Conservation (phyloP, 2,797 vertebrate genomes). For the Ispidina picta region DNA sequence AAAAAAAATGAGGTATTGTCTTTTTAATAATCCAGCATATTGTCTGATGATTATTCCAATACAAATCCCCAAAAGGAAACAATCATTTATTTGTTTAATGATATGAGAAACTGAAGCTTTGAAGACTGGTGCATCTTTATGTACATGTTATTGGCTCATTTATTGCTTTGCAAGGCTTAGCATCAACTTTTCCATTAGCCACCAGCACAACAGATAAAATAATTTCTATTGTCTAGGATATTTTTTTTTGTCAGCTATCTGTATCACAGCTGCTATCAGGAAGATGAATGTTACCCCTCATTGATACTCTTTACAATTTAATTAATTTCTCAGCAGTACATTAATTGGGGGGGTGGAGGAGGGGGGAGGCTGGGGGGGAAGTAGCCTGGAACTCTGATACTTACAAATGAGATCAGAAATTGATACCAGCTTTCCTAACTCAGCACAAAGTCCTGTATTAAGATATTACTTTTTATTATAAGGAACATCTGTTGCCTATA, state of each 20-base stretch:
- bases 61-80: neutral
- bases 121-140: neutral
- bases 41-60: neutral
- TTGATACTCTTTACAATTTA: constrained; percentile 52
- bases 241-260: constrained; percentile 19
- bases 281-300: constrained; percentile 62
- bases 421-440: constrained; percentile 44
- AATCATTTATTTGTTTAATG: constrained; percentile 16
- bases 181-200: neutral
- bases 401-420: constrained; percentile 71
- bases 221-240: constrained; percentile 7
- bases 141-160: neutral
- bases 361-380: neutral
- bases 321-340: constrained; percentile 78
- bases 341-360: constrained; percentile 70
- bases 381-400: constrained; percentile 64
- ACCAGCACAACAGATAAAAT: constrained; percentile 21
- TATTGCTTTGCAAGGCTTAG: constrained; percentile 8
- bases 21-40: neutral
- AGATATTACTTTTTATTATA: neutral
- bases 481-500: neutral
- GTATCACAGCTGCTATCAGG: constrained; percentile 39
- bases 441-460: neutral
- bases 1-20: neutral
- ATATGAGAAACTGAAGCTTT: neutral